Base-by-base conservation (phyloP, 2,797 vertebrate genomes). In the Chelon auratus region DNA sequence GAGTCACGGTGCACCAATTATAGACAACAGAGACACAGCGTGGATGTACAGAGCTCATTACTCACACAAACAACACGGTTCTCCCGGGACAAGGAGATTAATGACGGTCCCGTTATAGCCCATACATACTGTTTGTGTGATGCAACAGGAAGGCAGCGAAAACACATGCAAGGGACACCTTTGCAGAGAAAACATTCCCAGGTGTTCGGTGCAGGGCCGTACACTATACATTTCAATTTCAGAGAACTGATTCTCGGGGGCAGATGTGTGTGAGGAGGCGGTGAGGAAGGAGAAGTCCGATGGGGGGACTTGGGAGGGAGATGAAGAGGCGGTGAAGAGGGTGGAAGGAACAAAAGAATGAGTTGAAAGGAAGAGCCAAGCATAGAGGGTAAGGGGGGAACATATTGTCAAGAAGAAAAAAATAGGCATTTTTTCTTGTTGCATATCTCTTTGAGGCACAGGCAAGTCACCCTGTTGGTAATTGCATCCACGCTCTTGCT, bases 1-100 rank as follows among this genome's bases (percentile, higher is more conserved):
- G 82, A 90, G 87, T 85, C 89, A 82, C 72, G 47, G 79, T 54
- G 81, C 80, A 87, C 78, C 91, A 93, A 92, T 93, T 93, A 92
- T 85, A 85, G 85, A 87, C 87, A 85, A 87, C 79, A 82, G 84
- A 82, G 83, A 85, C 84, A 77, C 78, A 15, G 79, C 33, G 52
- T 20, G 18, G 82, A 90, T 15, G 24, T 85, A 80, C 62, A 66
- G 84, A 88, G 75, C 89, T 91, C 91, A 91, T 94, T 93, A 93
- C 82, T 83, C 78, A 89, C 65, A 72, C 82, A 93, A 89, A 89
- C 87, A 89, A 62, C 84, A 53, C 52, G 47, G 85, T 69, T 85
- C 90, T 72, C 86, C 2, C 20, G 72, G 82, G 87, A 87, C 67
- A 68, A 9, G 18, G 62, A 91, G 87, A 92, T 89, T 84, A 90